Conservation (phyloP, 2,888 invertebrate species). For the Drosophila cognata region DNA sequence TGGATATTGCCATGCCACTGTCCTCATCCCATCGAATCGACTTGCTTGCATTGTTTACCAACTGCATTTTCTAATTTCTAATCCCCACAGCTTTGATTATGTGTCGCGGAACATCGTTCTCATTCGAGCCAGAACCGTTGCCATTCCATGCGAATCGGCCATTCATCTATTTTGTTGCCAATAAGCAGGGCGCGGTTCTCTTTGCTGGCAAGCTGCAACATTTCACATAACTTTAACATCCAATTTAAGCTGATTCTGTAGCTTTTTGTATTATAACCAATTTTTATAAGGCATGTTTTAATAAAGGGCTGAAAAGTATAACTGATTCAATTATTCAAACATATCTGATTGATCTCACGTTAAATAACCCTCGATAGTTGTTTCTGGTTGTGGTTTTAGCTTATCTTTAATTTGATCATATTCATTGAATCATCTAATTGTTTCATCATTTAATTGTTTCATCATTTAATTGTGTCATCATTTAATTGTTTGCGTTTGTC, state of each 20-base stretch:
- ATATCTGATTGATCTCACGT: background rate
- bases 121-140: conserved; percentile 28
- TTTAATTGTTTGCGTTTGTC: background rate
- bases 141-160: conserved; percentile 53
- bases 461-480: too few relatives aligned
- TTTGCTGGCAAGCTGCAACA: conserved; percentile 44
- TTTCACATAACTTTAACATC: background rate
- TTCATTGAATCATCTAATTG: background rate
- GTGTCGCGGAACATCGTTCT: background rate
- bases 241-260: background rate
- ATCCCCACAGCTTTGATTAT: conserved; percentile 27
- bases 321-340: background rate
- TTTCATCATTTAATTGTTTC: too few relatives aligned
- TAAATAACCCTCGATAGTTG: background rate
- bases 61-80: background rate
- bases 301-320: conserved; percentile 9
- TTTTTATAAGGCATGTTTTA: conserved; percentile 1
- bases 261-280: background rate
- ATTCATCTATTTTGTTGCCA: conserved; percentile 46
- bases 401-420: too few relatives aligned
- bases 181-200: conserved; percentile 25
- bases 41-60: background rate
- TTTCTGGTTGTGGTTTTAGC: background rate
- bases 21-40: background rate
- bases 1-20: background rate